Evolutionary conservation across 2,797 vertebrate genomes (phyloP).

Genomic region (Masticophis lateralis): DNA sequence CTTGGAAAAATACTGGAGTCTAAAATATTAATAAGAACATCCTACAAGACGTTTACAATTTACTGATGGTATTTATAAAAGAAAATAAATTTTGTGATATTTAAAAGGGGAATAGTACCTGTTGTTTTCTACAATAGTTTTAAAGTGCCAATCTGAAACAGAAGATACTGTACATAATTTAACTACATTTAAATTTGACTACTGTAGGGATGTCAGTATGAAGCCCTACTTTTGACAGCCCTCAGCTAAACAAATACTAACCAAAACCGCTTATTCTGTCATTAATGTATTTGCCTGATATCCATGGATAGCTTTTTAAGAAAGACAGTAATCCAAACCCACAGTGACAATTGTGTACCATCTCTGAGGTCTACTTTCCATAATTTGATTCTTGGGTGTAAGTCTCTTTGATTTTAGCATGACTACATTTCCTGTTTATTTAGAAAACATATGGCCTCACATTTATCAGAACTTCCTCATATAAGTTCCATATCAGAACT

Average conservation of each 20-base stretch:
- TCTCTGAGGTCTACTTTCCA: not conserved
- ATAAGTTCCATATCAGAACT: not conserved
- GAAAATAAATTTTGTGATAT: slow-evolving; percentile 39
- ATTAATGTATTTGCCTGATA: slow-evolving; percentile 39
- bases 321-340: slow-evolving; percentile 25
- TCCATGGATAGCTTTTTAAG: slow-evolving; percentile 21
- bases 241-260: slow-evolving; percentile 54
- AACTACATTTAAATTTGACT: slow-evolving; percentile 49
- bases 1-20: slow-evolving; percentile 56
- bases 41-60: slow-evolving; percentile 51
- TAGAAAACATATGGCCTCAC: not conserved
- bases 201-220: slow-evolving; percentile 37
- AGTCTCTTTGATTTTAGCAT: not conserved
- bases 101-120: slow-evolving; percentile 36
- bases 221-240: slow-evolving; percentile 40
- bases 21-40: slow-evolving; percentile 69
- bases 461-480: not conserved
- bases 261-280: slow-evolving; percentile 43
- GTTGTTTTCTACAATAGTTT: slow-evolving; percentile 41
- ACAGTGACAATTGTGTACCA: slow-evolving; percentile 11
- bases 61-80: slow-evolving; percentile 33
- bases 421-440: slow-evolving; percentile 13
- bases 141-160: slow-evolving; percentile 33
- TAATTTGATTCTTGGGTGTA: not conserved
- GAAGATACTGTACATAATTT: slow-evolving; percentile 26